Evolutionary conservation across 2,113 vertebrate genomes (phyloP).

Genomic region (Furnarius figulus): DNA sequence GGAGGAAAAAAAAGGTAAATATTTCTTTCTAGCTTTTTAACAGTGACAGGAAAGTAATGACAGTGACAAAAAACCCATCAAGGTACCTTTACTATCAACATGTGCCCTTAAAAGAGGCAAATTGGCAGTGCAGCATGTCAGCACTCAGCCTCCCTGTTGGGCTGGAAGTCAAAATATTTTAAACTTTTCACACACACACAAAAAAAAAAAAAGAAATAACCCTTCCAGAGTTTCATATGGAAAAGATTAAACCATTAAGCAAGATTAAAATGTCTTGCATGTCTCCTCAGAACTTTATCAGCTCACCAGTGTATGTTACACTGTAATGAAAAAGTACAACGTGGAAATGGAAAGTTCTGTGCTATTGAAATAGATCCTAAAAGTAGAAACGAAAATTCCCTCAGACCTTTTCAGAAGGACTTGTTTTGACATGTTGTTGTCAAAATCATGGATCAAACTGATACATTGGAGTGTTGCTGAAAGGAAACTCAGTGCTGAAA

Average conservation of each 20-base stretch:
- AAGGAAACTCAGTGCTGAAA: not conserved
- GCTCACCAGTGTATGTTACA: not conserved
- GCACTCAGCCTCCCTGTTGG: not conserved
- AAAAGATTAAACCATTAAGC: conserved; percentile 36
- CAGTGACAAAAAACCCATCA: not conserved
- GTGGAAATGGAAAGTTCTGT: not conserved
- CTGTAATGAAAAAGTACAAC: not conserved
- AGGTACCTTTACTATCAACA: not conserved
- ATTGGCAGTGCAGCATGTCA: not conserved
- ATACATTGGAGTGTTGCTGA: not conserved
- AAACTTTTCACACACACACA: not conserved
- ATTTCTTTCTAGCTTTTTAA: conserved; percentile 38
- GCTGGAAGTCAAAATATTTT: not conserved
- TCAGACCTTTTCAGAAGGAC: conserved; percentile 38
- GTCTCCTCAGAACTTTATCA: conserved; percentile 30
- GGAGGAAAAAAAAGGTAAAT: conserved; percentile 12
- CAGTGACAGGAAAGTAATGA: not conserved
- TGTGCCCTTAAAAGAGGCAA: not conserved
- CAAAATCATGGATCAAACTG: conserved; percentile 37
- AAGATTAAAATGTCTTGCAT: conserved; percentile 47
- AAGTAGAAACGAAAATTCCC: conserved; percentile 12
- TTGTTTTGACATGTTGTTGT: conserved; percentile 52
- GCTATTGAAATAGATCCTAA: not conserved
- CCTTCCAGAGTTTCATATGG: not conserved
- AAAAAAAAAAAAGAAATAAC: not conserved